phyloP scores from a whole-genome alignment of 2,797 vertebrate species.

The Arrhamphus sclerolepis region DNA sequence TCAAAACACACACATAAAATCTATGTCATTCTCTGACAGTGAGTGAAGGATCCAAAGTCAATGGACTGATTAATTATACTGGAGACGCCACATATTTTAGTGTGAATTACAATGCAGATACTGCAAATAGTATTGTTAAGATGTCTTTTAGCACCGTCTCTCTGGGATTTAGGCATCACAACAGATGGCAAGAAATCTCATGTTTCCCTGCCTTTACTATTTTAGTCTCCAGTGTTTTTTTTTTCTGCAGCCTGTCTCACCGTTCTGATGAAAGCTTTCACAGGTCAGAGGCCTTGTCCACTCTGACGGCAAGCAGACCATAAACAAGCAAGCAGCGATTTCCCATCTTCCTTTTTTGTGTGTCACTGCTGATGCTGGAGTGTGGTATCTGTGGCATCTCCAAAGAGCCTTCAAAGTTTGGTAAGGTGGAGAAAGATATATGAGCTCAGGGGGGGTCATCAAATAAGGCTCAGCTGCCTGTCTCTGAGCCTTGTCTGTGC shows the following conservation, averaged over 20 bases:
- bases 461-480: conserved; percentile 52
- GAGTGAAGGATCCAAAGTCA: conserved; percentile 4
- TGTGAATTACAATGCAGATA: conserved; percentile 40
- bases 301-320: conserved; percentile 53
- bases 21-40: conserved; percentile 1
- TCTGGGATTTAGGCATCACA: conserved; percentile 49
- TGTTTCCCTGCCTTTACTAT: conserved; percentile 64
- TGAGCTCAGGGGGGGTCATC: conserved; percentile 66
- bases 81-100: conserved; percentile 16
- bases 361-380: conserved; percentile 60
- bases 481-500: conserved; percentile 44
- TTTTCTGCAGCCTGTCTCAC: conserved; percentile 67
- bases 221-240: conserved; percentile 65
- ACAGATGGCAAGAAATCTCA: conserved; percentile 73
- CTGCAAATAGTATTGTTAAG: conserved; percentile 60
- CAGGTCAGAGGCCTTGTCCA: conserved; percentile 70
- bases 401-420: conserved; percentile 52
- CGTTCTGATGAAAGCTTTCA: conserved; percentile 54
- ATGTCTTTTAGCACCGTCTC: conserved; percentile 62
- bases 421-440: conserved; percentile 73
- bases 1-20: not conserved
- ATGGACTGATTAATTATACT: conserved; percentile 7
- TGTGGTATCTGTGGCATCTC: conserved; percentile 69
- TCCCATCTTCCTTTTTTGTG: conserved; percentile 54
- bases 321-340: conserved; percentile 63